These are phyloP conservation scores for Papilio polyxenes DNA, from an alignment of 1,140 invertebrate species.

Conservation along the genomic window DNA sequence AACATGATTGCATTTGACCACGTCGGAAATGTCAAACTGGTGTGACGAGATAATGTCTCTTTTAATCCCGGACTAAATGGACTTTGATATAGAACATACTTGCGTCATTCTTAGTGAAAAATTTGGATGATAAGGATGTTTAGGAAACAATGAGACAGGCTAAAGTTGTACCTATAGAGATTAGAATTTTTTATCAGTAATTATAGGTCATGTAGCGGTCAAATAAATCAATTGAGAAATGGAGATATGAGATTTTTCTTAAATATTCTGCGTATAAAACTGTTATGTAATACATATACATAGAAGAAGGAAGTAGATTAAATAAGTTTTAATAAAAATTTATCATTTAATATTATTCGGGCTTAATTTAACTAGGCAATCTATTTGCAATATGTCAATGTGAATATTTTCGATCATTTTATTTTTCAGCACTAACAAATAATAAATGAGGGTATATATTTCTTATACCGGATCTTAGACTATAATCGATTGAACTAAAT, in stretches of 20 bases:
- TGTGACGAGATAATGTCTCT: conserved; percentile 39
- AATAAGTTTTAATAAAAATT: too few species aligned
- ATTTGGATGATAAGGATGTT: neutral
- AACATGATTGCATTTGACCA: conserved; percentile 26
- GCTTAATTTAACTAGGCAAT: too few species aligned
- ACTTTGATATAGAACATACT: conserved; percentile 7
- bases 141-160: neutral
- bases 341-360: too few species aligned
- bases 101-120: neutral
- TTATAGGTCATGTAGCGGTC: neutral
- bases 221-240: neutral
- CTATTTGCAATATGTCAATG: too few species aligned
- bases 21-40: conserved; percentile 45
- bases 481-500: too few species aligned
- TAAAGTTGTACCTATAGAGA: neutral
- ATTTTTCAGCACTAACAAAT: too few species aligned
- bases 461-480: too few species aligned
- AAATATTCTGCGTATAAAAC: neutral
- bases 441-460: too few species aligned
- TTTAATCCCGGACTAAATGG: conserved; percentile 36
- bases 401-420: too few species aligned
- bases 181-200: neutral
- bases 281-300: too few species aligned
- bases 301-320: too few species aligned
- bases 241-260: neutral